Evolutionary conservation across 2,797 vertebrate species (phyloP).

Genomic region (Melanotaenia trifasciata): DNA sequence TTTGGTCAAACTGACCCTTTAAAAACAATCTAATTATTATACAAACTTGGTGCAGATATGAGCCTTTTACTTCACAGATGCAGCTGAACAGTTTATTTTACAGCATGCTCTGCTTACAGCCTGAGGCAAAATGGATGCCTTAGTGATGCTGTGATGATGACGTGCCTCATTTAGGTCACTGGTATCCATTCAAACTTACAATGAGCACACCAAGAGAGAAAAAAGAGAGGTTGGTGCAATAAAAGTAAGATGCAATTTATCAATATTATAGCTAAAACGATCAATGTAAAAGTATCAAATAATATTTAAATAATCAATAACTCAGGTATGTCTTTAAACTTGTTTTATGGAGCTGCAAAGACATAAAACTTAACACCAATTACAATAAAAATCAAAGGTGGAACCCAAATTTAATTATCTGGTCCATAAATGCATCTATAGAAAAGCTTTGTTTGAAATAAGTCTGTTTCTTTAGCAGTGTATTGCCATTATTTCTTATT

Average conservation of each 20-base stretch:
- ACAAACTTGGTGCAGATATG: not conserved
- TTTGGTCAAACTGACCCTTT: conserved; percentile 9
- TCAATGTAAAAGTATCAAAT: not conserved
- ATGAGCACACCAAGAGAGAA: not conserved
- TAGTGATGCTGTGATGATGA: not conserved
- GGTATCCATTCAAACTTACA: conserved; percentile 5
- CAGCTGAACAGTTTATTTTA: not conserved
- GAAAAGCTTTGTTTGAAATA: not conserved
- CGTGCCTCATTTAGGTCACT: conserved; percentile 1
- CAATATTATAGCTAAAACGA: not conserved
- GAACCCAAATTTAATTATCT: not conserved
- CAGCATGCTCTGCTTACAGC: not conserved
- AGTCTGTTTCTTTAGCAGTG: not conserved
- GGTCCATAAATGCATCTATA: not conserved
- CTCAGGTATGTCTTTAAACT: not conserved
- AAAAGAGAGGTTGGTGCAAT: not conserved
- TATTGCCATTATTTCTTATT: not conserved
- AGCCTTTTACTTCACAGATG: conserved; percentile 4
- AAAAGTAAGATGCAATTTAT: not conserved
- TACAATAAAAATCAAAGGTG: not conserved
- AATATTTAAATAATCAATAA: not conserved
- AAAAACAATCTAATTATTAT: conserved; percentile 1
- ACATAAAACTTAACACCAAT: not conserved
- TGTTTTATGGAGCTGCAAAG: not conserved
- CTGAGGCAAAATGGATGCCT: conserved; percentile 15